Evolutionary conservation across 2,113 vertebrate species (phyloP).

Genomic region (Daphoenositta chrysoptera): DNA sequence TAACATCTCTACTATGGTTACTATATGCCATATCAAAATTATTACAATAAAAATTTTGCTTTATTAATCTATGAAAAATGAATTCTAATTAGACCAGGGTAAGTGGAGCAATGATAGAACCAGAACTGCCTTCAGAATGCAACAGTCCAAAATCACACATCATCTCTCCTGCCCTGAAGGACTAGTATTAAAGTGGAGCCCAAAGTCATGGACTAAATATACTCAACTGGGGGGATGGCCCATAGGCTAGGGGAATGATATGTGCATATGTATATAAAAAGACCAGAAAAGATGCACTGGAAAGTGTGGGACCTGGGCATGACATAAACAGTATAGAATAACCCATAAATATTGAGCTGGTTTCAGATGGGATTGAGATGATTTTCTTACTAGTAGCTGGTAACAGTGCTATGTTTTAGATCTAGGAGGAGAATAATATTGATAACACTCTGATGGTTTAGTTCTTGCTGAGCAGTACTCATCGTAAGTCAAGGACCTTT

Average conservation of each 20-base stretch:
- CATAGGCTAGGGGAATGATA: not conserved
- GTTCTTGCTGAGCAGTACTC: not conserved
- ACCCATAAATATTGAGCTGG: not conserved
- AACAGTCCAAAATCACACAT: not conserved
- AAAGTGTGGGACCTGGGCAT: not conserved
- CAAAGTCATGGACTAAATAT: not conserved
- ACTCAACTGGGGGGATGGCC: not conserved
- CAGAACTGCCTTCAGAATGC: not conserved
- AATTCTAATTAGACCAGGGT: not conserved
- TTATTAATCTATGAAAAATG: not conserved
- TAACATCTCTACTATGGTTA: not conserved
- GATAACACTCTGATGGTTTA: not conserved
- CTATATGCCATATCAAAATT: not conserved
- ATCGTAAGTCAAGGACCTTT: not conserved
- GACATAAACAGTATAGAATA: not conserved
- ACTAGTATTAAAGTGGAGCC: not conserved
- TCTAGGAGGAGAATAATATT: not conserved
- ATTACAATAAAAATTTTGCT: not conserved
- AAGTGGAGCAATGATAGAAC: not conserved
- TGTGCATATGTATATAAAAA: not conserved
- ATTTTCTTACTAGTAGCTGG: not conserved
- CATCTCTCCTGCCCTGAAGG: not conserved
- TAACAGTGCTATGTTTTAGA: not conserved
- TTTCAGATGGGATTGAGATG: not conserved
- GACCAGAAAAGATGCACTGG: not conserved